Evolutionary conservation across 2,113 vertebrate genomes (phyloP).

Genomic region (Sialia sialis): DNA sequence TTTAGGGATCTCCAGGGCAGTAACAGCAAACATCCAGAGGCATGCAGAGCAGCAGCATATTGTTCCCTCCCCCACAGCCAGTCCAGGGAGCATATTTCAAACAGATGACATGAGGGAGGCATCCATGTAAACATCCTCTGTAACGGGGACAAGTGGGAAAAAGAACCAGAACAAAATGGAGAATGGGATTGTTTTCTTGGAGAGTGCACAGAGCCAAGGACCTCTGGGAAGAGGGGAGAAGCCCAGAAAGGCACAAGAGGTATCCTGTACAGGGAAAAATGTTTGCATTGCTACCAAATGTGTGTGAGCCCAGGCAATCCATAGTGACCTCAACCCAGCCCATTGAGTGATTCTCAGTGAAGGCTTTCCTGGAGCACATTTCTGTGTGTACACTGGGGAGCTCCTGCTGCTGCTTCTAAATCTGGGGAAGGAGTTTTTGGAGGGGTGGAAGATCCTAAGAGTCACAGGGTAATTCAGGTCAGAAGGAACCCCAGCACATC

Average conservation of each 20-base stretch:
- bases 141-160: not conserved
- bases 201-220: not conserved
- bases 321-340: fast-evolving
- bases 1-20: not conserved
- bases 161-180: constrained; percentile 13
- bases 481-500: not conserved
- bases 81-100: constrained; percentile 32
- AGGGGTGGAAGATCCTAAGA: not conserved
- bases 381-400: not conserved
- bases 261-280: not conserved
- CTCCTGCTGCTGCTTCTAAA: not conserved
- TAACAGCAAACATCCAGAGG: constrained; percentile 21
- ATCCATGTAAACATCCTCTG: constrained; percentile 23
- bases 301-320: not conserved
- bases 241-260: not conserved
- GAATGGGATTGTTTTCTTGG: not conserved
- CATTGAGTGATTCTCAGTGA: not conserved
- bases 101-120: constrained; percentile 37
- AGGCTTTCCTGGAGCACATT: not conserved
- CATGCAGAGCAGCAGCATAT: not conserved
- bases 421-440: not conserved
- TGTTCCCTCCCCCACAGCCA: not conserved
- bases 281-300: not conserved
- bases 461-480: not conserved
- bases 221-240: not conserved